Evolutionary conservation across 2,113 vertebrate genomes (phyloP).

Genomic region (Calidris pygmaea): DNA sequence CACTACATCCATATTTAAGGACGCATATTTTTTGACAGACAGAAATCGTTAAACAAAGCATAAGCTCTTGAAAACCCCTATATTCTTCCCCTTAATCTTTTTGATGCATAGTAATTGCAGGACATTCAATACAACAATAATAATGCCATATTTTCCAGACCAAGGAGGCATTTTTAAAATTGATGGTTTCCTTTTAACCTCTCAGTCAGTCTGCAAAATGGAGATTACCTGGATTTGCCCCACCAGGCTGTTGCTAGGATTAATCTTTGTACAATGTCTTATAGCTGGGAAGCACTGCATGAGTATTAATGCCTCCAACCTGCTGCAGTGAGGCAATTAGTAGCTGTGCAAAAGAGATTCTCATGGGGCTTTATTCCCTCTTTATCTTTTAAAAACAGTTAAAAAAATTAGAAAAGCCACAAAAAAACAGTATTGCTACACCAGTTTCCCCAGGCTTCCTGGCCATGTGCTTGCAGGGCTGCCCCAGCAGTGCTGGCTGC

Average conservation of each 20-base stretch:
- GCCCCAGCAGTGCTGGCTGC: background rate
- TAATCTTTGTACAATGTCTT: background rate
- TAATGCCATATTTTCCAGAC: background rate
- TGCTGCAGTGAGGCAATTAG: background rate
- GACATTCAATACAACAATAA: background rate
- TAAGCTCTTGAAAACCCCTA: background rate
- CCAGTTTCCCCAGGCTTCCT: background rate
- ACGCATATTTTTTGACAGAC: background rate
- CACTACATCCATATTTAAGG: background rate
- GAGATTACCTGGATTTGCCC: constrained; percentile 42
- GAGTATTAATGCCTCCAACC: background rate
- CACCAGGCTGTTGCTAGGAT: background rate
- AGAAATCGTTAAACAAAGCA: background rate
- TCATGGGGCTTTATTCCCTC: background rate
- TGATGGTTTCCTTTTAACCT: background rate
- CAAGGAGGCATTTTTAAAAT: background rate
- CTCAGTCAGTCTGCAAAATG: background rate
- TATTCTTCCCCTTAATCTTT: background rate
- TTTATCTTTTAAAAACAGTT: background rate
- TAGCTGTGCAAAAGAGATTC: background rate
- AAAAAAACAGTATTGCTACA: background rate
- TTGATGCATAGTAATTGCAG: background rate
- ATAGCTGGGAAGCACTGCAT: background rate
- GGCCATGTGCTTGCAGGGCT: background rate
- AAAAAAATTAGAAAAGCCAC: background rate